Base-by-base conservation (phyloP, 1,140 invertebrate species). In the Hydropsyche tenuis region DNA sequence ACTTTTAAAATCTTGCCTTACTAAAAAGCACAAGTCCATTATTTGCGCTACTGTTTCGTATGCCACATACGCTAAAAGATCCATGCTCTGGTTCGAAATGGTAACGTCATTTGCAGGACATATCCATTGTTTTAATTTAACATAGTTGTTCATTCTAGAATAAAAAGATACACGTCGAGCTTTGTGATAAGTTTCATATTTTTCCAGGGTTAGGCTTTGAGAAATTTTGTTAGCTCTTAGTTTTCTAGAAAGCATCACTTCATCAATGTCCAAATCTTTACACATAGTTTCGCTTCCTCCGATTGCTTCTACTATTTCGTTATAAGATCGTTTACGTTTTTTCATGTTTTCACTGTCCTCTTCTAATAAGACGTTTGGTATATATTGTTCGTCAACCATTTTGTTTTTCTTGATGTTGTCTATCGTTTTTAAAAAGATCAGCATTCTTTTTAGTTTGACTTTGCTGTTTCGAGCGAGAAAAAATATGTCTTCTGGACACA, bases 1-100 rank as follows among this genome's bases (percentile, higher is more conserved):
- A 74, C 85, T 86, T 69, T 81, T 84, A 74, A 84, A 83, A 77
- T 90, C 89, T 77, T 88, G 87, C 72, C 89, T 85, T 0, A 91
- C 87, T 64, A 90, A 75, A n/a, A 91, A 81, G 16, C 88, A 84
- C 27, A 90, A 80, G 81, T 91, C 90, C 69, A 91, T 84, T 71
- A 91, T 87, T 81, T 90, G 87, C 9, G 89, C 90, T 4, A 91
- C 87, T 6, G 88, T 90, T 83, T 91, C 90, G 79, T 90, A 90
- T 0, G 89, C 89, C 18, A 91, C 81, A 80, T 91, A 91, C 65
- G 87, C 85, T 48, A 91, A 79, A 53, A 90, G 84, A 64, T 86
- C 86, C 43, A 88, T 80, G 1, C 86, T 86, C 73, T 84, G 80
- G 63, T 83, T 84, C 9, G 84, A 83, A 27, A 88, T 80, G 53